phyloP scores from a whole-genome alignment of 2,113 vertebrate species.

The Xyrauchen texanus region DNA sequence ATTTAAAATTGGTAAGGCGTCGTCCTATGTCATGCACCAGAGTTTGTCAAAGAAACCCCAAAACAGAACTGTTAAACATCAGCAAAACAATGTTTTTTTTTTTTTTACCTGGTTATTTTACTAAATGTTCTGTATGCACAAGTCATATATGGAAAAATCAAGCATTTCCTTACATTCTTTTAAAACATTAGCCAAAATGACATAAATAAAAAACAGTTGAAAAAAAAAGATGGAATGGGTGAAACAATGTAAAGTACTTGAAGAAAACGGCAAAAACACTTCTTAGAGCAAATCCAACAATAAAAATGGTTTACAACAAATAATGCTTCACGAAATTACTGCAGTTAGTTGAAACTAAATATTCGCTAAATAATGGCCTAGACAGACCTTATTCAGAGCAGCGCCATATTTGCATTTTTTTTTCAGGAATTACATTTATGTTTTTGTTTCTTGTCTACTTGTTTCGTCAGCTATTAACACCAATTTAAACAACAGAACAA shows the following conservation, averaged over 20 bases:
- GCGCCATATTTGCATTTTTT: no score
- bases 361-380: background rate
- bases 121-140: constrained; percentile 8
- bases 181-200: background rate
- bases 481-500: no score
- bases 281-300: background rate
- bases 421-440: no score
- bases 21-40: background rate
- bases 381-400: no score
- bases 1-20: background rate
- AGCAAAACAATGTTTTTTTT: background rate
- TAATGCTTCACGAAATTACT: background rate
- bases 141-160: background rate
- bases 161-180: background rate
- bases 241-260: no score
- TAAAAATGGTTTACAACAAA: constrained; percentile 1
- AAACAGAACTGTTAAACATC: background rate
- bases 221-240: background rate
- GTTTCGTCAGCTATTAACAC: no score
- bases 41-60: background rate
- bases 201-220: background rate
- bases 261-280: no score
- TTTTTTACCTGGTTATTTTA: background rate
- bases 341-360: constrained; percentile 4
- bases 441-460: no score